A percentile compares a stretch with the other conserved stretches of the same genome.
These are phyloP conservation scores for Morone chrysops DNA, from an alignment of 2,113 vertebrate genomes.

Conservation along the genomic window DNA sequence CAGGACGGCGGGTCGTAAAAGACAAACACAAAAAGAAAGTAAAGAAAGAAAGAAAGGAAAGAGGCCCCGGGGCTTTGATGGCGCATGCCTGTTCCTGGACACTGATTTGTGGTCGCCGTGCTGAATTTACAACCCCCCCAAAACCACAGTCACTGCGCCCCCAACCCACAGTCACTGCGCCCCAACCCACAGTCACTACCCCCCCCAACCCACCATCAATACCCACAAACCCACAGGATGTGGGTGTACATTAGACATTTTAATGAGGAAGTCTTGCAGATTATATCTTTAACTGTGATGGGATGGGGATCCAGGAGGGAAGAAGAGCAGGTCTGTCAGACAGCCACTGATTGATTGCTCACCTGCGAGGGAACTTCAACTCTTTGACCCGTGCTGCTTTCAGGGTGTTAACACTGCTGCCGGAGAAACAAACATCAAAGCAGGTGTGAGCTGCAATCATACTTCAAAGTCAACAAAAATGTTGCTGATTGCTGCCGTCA, in stretches of 20 bases:
- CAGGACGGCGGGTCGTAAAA: constrained; percentile 55
- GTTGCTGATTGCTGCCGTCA: neutral
- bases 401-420: neutral
- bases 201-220: too few relatives aligned
- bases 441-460: neutral
- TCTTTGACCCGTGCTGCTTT: neutral
- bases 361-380: constrained; percentile 12
- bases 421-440: constrained; percentile 8
- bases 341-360: neutral
- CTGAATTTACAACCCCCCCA: constrained; percentile 4
- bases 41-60: constrained; percentile 1
- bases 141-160: too few relatives aligned
- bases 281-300: too few relatives aligned
- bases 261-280: too few relatives aligned
- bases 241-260: too few relatives aligned
- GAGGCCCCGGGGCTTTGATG: constrained; percentile 1
- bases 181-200: too few relatives aligned
- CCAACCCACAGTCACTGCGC: too few relatives aligned
- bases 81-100: constrained; percentile 3
- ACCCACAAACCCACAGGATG: too few relatives aligned
- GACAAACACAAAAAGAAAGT: neutral
- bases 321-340: neutral
- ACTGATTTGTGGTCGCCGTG: neutral
- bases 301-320: too few relatives aligned
- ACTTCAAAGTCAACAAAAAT: constrained; percentile 16